These are phyloP conservation scores for Chymomyza costata DNA, from an alignment of 1,140 invertebrate genomes.

Conservation along the genomic window DNA sequence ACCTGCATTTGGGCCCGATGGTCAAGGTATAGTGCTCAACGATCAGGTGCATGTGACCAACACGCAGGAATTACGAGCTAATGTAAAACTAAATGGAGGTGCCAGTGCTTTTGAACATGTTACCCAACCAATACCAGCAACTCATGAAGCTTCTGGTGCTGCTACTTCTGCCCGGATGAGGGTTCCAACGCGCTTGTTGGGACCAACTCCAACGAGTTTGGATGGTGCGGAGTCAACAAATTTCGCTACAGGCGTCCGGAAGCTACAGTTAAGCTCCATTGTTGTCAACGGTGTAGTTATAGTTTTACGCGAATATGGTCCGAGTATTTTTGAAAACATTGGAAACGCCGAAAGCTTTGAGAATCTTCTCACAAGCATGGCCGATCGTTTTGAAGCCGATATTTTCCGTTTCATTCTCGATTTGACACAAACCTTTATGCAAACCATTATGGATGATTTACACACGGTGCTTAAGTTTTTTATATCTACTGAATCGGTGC, in stretches of 20 bases:
- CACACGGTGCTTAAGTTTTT: slow-evolving; percentile 28
- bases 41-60: slow-evolving; percentile 36
- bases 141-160: background rate
- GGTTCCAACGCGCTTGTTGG: slow-evolving; percentile 10
- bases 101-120: slow-evolving; percentile 41
- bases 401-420: slow-evolving; percentile 19
- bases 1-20: slow-evolving; percentile 34
- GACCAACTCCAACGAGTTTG: background rate
- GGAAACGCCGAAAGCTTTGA: slow-evolving; percentile 39
- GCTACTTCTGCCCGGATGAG: too few species aligned
- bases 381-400: background rate
- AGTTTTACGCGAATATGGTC: slow-evolving; percentile 21
- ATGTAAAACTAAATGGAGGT: slow-evolving; percentile 53
- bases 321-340: slow-evolving; percentile 23
- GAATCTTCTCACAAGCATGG: slow-evolving; percentile 18
- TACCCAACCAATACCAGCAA: slow-evolving; percentile 24
- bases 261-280: slow-evolving; percentile 25
- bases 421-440: slow-evolving; percentile 29
- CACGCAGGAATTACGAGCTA: slow-evolving; percentile 39
- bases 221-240: slow-evolving; percentile 12
- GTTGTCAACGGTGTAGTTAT: slow-evolving; percentile 14
- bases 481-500: slow-evolving; percentile 43
- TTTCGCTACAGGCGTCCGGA: slow-evolving; percentile 23
- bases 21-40: slow-evolving; percentile 42
- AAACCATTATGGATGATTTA: slow-evolving; percentile 23